phyloP scores from a whole-genome alignment of 2,113 vertebrate species.

The Macheiramphus alcinus region DNA sequence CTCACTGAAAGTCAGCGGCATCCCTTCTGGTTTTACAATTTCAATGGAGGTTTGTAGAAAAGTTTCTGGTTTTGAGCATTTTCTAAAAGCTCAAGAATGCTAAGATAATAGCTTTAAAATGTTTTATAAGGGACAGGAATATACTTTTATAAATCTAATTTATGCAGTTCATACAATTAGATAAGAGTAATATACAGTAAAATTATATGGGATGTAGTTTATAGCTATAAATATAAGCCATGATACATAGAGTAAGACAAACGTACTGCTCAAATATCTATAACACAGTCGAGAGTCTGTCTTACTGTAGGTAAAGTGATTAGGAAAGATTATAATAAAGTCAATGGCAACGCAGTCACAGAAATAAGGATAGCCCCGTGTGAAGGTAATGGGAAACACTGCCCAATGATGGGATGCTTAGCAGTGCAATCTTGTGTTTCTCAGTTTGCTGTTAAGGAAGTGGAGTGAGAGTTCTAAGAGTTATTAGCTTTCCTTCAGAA shows the following conservation, averaged over 20 bases:
- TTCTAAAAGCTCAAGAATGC: not conserved
- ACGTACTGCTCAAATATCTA: not conserved
- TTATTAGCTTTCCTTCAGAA: not conserved
- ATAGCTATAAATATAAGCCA: not conserved
- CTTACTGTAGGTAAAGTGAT: not conserved
- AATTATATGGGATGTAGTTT: not conserved
- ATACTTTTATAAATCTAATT: not conserved
- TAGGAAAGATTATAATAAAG: not conserved
- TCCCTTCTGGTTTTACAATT: not conserved
- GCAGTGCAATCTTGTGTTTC: not conserved
- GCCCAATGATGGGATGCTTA: not conserved
- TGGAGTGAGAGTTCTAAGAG: not conserved
- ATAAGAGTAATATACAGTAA: not conserved
- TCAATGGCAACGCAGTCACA: not conserved
- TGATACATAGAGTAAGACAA: not conserved
- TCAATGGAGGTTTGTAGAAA: not conserved
- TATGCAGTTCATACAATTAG: not conserved
- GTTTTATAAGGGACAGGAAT: not conserved
- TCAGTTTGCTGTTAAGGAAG: not conserved
- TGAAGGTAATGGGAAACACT: not conserved
- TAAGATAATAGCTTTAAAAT: not conserved
- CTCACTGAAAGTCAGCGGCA: fast-evolving
- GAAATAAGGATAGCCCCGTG: not conserved
- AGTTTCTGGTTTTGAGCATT: not conserved
- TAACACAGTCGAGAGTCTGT: not conserved